Percentiles rank a stretch among this genome's conserved stretches.
These are phyloP conservation scores for Amiota communis DNA, from an alignment of 2,888 invertebrate species.

Conservation along the genomic window DNA sequence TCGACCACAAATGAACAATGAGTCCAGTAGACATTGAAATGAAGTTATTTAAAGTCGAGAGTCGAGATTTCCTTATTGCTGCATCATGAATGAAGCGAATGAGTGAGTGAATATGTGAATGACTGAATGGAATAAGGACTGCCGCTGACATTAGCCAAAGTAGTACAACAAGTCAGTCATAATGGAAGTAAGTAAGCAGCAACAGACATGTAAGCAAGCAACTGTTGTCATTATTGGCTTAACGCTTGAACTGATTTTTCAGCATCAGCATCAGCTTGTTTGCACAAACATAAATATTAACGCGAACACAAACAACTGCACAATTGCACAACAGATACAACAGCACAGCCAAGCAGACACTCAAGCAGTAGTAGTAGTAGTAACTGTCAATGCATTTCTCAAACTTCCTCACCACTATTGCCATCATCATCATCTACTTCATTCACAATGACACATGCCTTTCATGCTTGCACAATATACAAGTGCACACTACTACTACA, in stretches of 20 bases:
- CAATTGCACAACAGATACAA: background rate
- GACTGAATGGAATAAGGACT: background rate
- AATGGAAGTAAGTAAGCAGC: too few relatives aligned
- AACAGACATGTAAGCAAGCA: background rate
- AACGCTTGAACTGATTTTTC: slow-evolving; percentile 26
- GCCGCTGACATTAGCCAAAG: slow-evolving; percentile 5
- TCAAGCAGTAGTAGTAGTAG: background rate
- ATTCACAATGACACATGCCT: too few relatives aligned
- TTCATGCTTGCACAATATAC: too few relatives aligned
- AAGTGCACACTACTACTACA: background rate
- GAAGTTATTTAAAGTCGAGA: too few relatives aligned
- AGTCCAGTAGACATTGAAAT: too few relatives aligned
- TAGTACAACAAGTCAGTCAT: too few relatives aligned
- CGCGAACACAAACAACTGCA: slow-evolving; percentile 1
- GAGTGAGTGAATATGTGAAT: background rate
- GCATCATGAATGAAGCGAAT: background rate
- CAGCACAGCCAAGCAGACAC: background rate
- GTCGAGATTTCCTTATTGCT: too few relatives aligned
- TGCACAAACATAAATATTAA: slow-evolving; percentile 14
- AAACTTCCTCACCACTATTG: too few relatives aligned
- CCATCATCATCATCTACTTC: too few relatives aligned
- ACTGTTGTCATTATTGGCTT: slow-evolving; percentile 20
- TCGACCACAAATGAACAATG: too few relatives aligned
- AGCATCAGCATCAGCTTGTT: slow-evolving; percentile 21
- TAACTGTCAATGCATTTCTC: too few relatives aligned